Base-by-base conservation (phyloP, 2,888 invertebrate genomes). In the Agrochola litura region DNA sequence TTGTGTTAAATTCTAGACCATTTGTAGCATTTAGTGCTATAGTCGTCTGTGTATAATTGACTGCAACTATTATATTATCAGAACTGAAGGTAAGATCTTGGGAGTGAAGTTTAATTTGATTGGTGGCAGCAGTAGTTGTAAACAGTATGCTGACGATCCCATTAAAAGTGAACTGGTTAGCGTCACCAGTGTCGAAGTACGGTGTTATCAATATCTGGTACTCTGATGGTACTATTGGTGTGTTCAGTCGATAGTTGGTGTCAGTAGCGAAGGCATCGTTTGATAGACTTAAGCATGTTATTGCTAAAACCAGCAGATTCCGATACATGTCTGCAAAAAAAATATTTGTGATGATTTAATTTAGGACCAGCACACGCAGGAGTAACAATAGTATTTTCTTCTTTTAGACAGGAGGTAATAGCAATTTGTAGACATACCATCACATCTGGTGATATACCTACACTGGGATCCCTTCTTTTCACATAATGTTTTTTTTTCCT, bases 181-280 rank as follows among this genome's bases (percentile, higher is more conserved):
- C 91, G 69, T 95, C 91, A 2, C 90, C 92, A 1, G 96, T 95
- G 6, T 96, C 92, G 9, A 97, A 95, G 82, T 97, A 95, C 1
- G 97, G 97, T 0, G 92, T 94, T 6, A 98, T 91, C 0, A 92
- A 88, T 2, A 98, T 92, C 0, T 95, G 92, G 84, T 98, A 98
- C 2, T 93, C 91, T 6, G 89, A 91, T 0, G 98, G 98, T 10
- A 85, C 87, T 2, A 98, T 93, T 0, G 93, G 89, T 0, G 93
- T 93, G 75, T 95, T 95, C 2, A 96, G 89, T 68, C 96, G 91
- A 73, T 95, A 95, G 79, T 94, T 95, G 9, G 94, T 90, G 78
- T 96, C 96, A 43, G 92, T 81, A 25, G 83, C 87, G 9, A 78
- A 75, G 12, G 87, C 91, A 64, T 82, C 81, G 37, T 77, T 90